These are phyloP conservation scores for Pontoporia blainvillei DNA, from an alignment of 2,113 vertebrate species.

Conservation along the genomic window DNA sequence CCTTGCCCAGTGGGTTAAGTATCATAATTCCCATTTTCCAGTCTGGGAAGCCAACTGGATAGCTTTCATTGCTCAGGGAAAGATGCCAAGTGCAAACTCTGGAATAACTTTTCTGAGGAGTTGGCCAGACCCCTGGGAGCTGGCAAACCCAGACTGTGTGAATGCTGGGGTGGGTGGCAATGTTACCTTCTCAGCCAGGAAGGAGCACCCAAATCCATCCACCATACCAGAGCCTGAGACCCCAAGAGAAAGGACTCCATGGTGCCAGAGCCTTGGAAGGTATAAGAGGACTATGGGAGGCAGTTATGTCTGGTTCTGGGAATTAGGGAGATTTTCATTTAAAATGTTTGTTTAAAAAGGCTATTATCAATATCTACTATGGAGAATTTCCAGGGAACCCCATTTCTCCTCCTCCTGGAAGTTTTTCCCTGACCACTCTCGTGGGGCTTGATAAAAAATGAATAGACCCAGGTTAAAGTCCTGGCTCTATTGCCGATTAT, in stretches of 20 bases:
- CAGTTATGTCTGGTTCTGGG: background rate
- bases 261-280: background rate
- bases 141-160: background rate
- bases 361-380: background rate
- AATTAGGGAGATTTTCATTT: background rate
- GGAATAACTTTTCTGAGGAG: background rate
- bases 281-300: background rate
- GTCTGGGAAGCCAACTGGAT: background rate
- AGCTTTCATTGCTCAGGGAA: background rate
- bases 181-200: background rate
- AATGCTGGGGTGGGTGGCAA: no score
- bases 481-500: background rate
- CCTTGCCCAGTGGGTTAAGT: background rate
- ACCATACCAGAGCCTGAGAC: background rate
- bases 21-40: background rate
- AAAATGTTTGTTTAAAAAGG: background rate
- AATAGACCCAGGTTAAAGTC: background rate
- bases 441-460: background rate
- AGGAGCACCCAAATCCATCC: no score
- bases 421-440: background rate
- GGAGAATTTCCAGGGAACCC: background rate
- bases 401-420: background rate
- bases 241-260: background rate
- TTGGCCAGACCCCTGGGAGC: no score
- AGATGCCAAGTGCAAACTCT: background rate